Conservation (phyloP, 2,113 vertebrate species). For the Phyllostomus discolor region DNA sequence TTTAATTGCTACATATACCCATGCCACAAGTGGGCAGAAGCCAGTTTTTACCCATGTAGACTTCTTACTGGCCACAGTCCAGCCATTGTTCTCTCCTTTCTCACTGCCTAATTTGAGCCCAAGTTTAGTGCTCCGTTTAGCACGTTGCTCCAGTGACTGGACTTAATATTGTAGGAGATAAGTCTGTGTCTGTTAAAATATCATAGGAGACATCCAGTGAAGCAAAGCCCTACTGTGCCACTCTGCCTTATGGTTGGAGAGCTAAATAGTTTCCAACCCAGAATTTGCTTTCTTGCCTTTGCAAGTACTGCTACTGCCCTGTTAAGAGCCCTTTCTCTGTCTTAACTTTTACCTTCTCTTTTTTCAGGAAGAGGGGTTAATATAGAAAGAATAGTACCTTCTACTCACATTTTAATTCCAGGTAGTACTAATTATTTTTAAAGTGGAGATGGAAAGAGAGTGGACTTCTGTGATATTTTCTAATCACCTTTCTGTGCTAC, state of each 20-base stretch:
- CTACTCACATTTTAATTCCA: conserved; percentile 39
- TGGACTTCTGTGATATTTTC: not conserved
- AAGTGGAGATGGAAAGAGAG: not conserved
- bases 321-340: not conserved
- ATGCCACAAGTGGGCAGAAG: not conserved
- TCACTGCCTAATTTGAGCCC: not conserved
- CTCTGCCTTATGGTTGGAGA: not conserved
- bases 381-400: not conserved
- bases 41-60: conserved; percentile 37
- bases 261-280: fast-evolving
- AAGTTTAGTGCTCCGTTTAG: not conserved
- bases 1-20: not conserved
- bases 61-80: not conserved
- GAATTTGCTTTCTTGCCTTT: not conserved
- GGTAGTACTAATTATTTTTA: conserved; percentile 45
- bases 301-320: not conserved
- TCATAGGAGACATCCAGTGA: not conserved
- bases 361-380: not conserved
- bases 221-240: not conserved
- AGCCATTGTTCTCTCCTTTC: conserved; percentile 38
- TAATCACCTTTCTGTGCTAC: not conserved
- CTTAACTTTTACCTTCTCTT: not conserved
- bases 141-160: not conserved
- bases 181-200: not conserved
- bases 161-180: not conserved